A percentile compares a stretch with the other conserved stretches of the same genome.
Conservation (phyloP, 2,888 invertebrate genomes). For the Scaptomyza cyrtandrae region DNA sequence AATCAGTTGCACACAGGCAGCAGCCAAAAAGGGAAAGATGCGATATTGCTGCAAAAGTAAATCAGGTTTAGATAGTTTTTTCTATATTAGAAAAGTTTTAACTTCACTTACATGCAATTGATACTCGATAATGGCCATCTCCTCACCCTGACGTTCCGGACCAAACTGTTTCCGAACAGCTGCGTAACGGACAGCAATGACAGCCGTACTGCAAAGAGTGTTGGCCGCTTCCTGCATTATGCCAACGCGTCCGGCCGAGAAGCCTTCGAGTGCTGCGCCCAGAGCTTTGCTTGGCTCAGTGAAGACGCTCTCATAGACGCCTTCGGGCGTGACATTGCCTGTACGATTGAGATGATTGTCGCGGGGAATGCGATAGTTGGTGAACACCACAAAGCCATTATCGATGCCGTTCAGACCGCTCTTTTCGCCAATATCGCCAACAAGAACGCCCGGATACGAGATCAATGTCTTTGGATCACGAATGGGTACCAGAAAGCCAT, state of each 20-base stretch:
- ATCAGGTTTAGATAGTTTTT: too few species aligned
- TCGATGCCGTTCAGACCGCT: conserved; percentile 96
- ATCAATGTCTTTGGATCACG: conserved; percentile 91
- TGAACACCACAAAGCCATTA: conserved; percentile 96
- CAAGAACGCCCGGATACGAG: conserved; percentile 92
- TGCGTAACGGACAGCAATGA: conserved; percentile 92
- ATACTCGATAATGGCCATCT: conserved; percentile 92
- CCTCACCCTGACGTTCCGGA: conserved; percentile 86
- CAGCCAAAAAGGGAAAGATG: conserved; percentile 89
- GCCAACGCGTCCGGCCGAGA: conserved; percentile 93
- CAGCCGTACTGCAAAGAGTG: conserved; percentile 87
- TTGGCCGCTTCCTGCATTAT: conserved; percentile 86
- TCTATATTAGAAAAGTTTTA: too few species aligned
- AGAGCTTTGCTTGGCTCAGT: conserved; percentile 94
- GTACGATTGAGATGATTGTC: conserved; percentile 94
- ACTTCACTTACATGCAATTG: conserved; percentile 88
- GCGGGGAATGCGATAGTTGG: conserved; percentile 93
- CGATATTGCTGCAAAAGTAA: conserved; percentile 88
- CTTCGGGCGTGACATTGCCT: conserved; percentile 94
- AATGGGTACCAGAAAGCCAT: conserved; percentile 95
- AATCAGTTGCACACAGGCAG: conserved; percentile 87
- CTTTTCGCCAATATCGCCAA: conserved; percentile 97
- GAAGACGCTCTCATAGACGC: conserved; percentile 95
- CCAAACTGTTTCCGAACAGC: conserved; percentile 92
- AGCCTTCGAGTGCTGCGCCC: conserved; percentile 93